phyloP scores from a whole-genome alignment of 2,888 invertebrate genomes.

The Sympetrum striolatum region DNA sequence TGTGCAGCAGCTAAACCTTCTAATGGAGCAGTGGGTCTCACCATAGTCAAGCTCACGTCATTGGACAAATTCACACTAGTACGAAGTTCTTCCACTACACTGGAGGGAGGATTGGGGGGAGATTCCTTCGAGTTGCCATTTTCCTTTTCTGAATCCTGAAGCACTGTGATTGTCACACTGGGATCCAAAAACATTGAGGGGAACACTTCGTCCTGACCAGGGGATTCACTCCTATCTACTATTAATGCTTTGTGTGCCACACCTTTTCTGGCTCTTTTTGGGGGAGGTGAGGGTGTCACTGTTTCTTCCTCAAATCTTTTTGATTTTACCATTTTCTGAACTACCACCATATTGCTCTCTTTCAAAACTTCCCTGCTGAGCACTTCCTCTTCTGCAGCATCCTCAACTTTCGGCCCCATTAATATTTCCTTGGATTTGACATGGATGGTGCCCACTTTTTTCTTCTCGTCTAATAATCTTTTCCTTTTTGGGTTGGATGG shows the following conservation, averaged over 20 bases:
- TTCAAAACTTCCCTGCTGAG: conserved; percentile 10
- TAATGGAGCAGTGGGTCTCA: conserved; percentile 15
- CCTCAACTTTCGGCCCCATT: background rate
- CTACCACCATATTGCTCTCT: conserved; percentile 15
- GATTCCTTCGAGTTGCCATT: conserved; percentile 21
- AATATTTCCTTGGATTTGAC: background rate
- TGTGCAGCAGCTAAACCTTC: conserved; percentile 20
- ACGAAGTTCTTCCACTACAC: conserved; percentile 45
- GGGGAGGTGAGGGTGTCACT: background rate
- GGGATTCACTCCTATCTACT: conserved; percentile 16
- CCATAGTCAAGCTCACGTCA: conserved; percentile 48
- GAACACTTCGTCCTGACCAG: conserved; percentile 48
- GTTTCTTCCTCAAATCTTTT: background rate
- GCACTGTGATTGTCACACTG: conserved; percentile 50
- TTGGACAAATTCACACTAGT: conserved; percentile 47
- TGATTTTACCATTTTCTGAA: background rate
- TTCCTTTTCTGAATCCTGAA: conserved; percentile 47
- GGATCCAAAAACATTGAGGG: conserved; percentile 49
- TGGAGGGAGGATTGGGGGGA: conserved; percentile 16
- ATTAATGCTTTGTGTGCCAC: conserved; percentile 45
- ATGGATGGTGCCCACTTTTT: background rate
- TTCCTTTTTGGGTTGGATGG: background rate
- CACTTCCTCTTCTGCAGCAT: background rate
- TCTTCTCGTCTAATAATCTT: background rate
- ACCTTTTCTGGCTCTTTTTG: conserved; percentile 48